Base-by-base conservation (phyloP, 2,113 vertebrate genomes). In the Psilopsiagon aurifrons region DNA sequence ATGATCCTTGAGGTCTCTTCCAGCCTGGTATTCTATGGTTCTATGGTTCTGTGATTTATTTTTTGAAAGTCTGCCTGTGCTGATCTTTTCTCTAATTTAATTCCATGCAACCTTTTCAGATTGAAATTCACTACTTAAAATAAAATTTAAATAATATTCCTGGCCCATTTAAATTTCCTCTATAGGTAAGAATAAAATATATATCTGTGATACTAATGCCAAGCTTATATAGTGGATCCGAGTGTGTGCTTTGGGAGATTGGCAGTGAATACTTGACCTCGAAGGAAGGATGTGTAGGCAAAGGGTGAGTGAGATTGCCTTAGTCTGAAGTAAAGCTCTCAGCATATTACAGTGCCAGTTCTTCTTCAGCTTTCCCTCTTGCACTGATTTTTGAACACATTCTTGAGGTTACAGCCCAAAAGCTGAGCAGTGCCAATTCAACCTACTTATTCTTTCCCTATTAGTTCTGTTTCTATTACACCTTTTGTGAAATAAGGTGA, bases 161-260 rank as follows among this genome's bases (percentile, higher is more conserved):
- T 63, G 13, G 10, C 7, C 83, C 13, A 35, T 54, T 86, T 54
- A 54, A 24, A 86, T 69, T 93, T 89, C 51, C 10, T 70, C 64
- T 77, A 31, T 27, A 47, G 37, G 12, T 80, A 39, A 74, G 35
- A 88, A 43, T 77, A 74, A 89, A 79, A 59, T 49, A n/a, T 13
- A 2, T 37, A n/a, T 44, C 18, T 7, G 31, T 55, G 24, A 71
- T 73, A 52, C 7, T 89, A 90, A 83, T 54, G 23, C 4, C 35
- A 47, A 33, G n/a, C 14, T 46, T 73, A 41, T 35, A 22, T 6
- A 63, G 33, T 13, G 16, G 18, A 52, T 22, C 20, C 0, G 0
- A 70, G 13, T 3, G 8, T 69, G 44, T 83, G 33, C 46, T 92
- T 79, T 33, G 52, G 54, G 57, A 92, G 59, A 59, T 0, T 44